Conservation (phyloP, 2,888 invertebrate genomes). For the Eupsilia transversa region DNA sequence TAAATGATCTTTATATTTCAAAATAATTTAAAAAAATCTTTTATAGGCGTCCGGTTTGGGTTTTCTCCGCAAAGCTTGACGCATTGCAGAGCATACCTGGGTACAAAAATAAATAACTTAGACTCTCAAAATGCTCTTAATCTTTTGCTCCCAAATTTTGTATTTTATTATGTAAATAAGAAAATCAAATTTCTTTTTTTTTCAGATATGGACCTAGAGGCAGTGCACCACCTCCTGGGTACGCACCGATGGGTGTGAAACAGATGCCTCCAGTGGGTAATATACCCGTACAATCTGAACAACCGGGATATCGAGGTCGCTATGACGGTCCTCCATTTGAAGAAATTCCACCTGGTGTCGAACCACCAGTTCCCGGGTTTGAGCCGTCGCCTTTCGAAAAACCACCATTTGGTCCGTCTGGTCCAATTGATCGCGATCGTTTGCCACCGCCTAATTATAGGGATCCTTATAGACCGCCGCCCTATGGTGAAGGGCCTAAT, state of each 20-base stretch:
- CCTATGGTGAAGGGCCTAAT: conserved; percentile 80
- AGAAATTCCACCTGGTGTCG: conserved; percentile 91
- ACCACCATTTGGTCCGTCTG: conserved; percentile 82
- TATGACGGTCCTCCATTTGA: conserved; percentile 89
- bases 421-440: conserved; percentile 82
- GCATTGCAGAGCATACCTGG: not conserved
- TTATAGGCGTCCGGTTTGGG: not conserved
- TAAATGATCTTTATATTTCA: not conserved
- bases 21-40: not conserved
- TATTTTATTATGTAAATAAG: conserved; percentile 14
- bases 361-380: conserved; percentile 91
- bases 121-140: not conserved
- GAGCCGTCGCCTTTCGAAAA: conserved; percentile 91
- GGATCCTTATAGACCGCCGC: conserved; percentile 82
- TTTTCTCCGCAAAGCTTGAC: not conserved
- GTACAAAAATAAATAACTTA: not conserved
- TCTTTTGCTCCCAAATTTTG: not conserved
- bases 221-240: conserved; percentile 80
- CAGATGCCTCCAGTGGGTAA: conserved; percentile 79
- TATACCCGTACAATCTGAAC: conserved; percentile 78
- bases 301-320: conserved; percentile 84
- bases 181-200: conserved; percentile 67
- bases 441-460: conserved; percentile 82
- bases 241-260: conserved; percentile 82
- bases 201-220: conserved; percentile 86